phyloP scores from a whole-genome alignment of 2,113 vertebrate species.

The Tichodroma muraria region DNA sequence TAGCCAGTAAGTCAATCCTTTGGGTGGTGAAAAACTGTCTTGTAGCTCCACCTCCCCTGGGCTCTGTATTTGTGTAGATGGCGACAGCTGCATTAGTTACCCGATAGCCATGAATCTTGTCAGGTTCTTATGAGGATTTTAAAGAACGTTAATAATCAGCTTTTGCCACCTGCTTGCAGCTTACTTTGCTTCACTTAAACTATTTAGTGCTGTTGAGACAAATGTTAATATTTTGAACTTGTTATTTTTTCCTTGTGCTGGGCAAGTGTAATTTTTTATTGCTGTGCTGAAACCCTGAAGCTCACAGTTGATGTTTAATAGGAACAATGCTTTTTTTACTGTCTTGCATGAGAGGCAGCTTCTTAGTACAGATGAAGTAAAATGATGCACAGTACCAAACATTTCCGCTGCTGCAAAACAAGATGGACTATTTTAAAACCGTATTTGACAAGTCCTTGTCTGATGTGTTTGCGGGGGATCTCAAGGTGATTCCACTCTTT shows the following conservation, averaged over 20 bases:
- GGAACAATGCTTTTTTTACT: not conserved
- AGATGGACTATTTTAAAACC: not conserved
- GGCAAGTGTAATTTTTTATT: not conserved
- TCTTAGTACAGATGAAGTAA: not conserved
- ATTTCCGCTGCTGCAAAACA: not conserved
- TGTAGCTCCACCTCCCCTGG: not conserved
- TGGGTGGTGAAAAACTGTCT: not conserved
- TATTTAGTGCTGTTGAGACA: not conserved
- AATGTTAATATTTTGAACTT: not conserved
- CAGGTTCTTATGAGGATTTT: not conserved
- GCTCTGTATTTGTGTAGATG: not conserved
- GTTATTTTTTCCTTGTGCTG: accelerated
- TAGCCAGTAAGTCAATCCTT: not conserved
- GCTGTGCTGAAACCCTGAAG: not conserved
- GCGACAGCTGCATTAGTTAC: not conserved
- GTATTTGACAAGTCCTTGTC: not conserved
- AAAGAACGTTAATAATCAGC: not conserved
- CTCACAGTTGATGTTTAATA: not conserved
- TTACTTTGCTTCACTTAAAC: not conserved
- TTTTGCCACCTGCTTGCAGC: not conserved
- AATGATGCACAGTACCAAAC: not conserved
- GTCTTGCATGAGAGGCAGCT: not conserved
- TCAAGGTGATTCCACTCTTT: not conserved
- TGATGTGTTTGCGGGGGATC: not conserved
- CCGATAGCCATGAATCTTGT: not conserved